phyloP scores from a whole-genome alignment of 2,113 vertebrate species.

The Strigops habroptila region DNA sequence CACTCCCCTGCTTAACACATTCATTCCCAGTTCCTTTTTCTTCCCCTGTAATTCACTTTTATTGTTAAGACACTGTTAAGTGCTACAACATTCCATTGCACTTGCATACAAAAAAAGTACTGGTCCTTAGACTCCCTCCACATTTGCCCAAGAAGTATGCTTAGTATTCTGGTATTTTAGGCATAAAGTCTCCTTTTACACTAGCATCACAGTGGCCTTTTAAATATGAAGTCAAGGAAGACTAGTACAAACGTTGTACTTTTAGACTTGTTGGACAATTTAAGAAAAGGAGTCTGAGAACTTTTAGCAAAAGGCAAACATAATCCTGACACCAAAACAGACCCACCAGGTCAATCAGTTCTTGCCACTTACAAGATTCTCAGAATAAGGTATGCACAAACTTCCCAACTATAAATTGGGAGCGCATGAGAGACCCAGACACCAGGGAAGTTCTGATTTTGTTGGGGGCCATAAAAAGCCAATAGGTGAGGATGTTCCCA shows the following conservation, averaged over 20 bases:
- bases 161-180: background rate
- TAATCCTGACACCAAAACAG: background rate
- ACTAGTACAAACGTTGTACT: background rate
- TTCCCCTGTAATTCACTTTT: background rate
- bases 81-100: background rate
- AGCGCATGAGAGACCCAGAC: background rate
- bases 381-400: fast-evolving
- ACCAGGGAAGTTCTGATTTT: background rate
- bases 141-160: background rate
- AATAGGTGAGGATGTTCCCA: background rate
- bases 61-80: background rate
- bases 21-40: background rate
- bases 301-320: background rate
- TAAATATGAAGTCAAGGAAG: background rate
- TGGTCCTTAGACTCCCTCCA: background rate
- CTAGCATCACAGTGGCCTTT: background rate
- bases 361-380: background rate
- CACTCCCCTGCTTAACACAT: background rate
- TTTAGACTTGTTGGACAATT: background rate
- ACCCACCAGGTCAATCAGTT: background rate
- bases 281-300: background rate
- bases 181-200: background rate
- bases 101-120: background rate
- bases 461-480: background rate
- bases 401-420: background rate